A percentile compares a stretch with the other conserved stretches of the same genome.
Evolutionary conservation across 1,140 invertebrate species (phyloP).

Genomic region (Subanguina moxae): DNA sequence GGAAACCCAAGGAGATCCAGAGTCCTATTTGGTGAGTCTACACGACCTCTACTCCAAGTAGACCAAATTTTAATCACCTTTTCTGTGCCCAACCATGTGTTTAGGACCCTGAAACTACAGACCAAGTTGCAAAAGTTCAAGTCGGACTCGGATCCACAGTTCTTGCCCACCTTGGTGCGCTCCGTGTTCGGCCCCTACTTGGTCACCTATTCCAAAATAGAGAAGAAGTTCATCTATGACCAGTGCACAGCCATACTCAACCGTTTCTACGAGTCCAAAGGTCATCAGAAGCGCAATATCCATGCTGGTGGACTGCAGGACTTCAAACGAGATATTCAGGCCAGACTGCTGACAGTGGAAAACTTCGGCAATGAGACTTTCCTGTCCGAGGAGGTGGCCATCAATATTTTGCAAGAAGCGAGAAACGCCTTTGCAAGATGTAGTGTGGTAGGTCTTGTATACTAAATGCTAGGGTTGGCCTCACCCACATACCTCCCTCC

Average conservation of each 20-base stretch:
- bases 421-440: constrained; percentile 85
- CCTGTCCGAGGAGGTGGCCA: constrained; percentile 89
- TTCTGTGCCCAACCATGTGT: constrained; percentile 69
- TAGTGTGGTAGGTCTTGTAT: constrained; percentile 71
- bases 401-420: constrained; percentile 73
- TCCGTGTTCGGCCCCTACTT: constrained; percentile 40
- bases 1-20: constrained; percentile 70
- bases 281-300: constrained; percentile 86
- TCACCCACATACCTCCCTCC: too few species aligned
- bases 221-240: constrained; percentile 73
- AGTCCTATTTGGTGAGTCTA: constrained; percentile 80
- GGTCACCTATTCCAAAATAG: constrained; percentile 61
- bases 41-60: constrained; percentile 80
- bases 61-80: constrained; percentile 65
- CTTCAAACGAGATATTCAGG: constrained; percentile 68
- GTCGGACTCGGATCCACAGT: constrained; percentile 61
- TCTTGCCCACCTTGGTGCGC: constrained; percentile 30
- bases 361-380: constrained; percentile 95
- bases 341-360: constrained; percentile 78
- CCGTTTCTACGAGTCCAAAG: constrained; percentile 84
- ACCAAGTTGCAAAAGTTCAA: constrained; percentile 73
- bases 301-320: constrained; percentile 68
- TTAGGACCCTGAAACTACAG: constrained; percentile 72
- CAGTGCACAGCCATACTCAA: constrained; percentile 72
- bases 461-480: too few species aligned